A percentile compares a stretch with the other conserved stretches of the same genome.
These are phyloP conservation scores for Lithophane socia DNA, from an alignment of 2,888 invertebrate species.

Conservation along the genomic window DNA sequence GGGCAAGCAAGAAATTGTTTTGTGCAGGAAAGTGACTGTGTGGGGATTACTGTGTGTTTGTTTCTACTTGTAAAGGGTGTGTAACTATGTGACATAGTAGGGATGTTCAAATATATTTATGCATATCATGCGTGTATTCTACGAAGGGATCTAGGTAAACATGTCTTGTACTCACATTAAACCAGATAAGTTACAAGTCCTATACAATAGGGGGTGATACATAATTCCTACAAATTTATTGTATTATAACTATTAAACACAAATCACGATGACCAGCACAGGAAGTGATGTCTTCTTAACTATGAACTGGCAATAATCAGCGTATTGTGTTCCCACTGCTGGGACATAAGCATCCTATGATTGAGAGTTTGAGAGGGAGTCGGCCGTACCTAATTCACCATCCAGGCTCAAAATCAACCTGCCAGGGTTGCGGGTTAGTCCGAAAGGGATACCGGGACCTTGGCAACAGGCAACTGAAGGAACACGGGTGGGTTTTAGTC, in stretches of 20 bases:
- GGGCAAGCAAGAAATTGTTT: constrained; percentile 77
- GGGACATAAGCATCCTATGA: background rate
- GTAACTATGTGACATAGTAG: background rate
- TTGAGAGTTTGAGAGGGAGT: background rate
- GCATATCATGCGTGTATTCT: background rate
- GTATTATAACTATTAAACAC: background rate
- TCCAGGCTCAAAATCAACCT: fast-evolving
- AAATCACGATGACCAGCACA: background rate
- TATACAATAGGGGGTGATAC: background rate
- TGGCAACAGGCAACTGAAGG: too few relatives aligned
- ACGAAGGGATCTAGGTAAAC: background rate
- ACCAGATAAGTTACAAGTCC: background rate
- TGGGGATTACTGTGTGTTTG: constrained; percentile 63
- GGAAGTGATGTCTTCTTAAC: background rate
- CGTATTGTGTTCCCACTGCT: background rate
- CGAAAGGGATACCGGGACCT: too few relatives aligned
- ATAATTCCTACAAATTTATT: background rate
- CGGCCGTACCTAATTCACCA: background rate
- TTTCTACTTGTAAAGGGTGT: constrained; percentile 36
- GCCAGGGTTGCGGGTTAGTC: too few relatives aligned
- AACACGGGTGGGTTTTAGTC: too few relatives aligned
- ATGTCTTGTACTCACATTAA: too few relatives aligned
- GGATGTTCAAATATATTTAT: background rate
- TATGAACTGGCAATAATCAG: background rate
- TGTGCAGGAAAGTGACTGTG: constrained; percentile 63